A percentile compares a stretch with the other conserved stretches of the same genome.
Conservation (phyloP, 2,888 invertebrate species). For the Muschampia plurimacula region DNA sequence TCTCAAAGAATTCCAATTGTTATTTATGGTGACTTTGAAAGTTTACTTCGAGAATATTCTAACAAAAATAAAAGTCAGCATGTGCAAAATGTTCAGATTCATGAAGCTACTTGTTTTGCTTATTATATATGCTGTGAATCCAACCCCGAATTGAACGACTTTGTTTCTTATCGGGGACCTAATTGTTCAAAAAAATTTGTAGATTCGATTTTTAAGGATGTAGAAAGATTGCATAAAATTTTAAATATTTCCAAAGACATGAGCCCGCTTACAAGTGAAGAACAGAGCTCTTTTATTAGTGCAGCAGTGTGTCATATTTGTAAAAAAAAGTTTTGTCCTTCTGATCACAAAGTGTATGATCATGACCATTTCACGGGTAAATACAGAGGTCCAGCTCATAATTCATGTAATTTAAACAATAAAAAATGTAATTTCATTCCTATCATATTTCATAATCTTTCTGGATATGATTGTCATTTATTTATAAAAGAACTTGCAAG, state of each 20-base stretch:
- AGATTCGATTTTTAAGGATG: constrained; percentile 8
- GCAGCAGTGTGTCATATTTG: constrained; percentile 12
- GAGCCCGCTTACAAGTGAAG: constrained; percentile 13
- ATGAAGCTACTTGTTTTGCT: too few species aligned
- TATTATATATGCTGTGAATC: constrained; percentile 13
- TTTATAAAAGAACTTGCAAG: too few species aligned
- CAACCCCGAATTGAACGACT: constrained; percentile 21
- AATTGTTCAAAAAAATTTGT: constrained; percentile 16
- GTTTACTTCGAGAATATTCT: constrained; percentile 12
- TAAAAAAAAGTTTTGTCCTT: constrained; percentile 12
- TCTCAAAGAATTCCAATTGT: too few species aligned
- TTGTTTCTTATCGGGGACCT: constrained; percentile 17
- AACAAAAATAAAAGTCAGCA: constrained; percentile 1
- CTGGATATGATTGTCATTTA: too few species aligned
- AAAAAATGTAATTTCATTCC: constrained; percentile 45
- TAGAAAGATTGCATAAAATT: constrained; percentile 18
- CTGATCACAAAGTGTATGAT: constrained; percentile 14
- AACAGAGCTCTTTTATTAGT: constrained; percentile 10
- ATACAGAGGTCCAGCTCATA: constrained; percentile 24
- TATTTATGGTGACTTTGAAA: too few species aligned
- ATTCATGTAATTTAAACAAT: constrained; percentile 43
- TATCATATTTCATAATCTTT: constrained; percentile 42
- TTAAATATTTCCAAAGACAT: constrained; percentile 16
- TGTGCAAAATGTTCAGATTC: too few species aligned
- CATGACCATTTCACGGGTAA: constrained; percentile 22